Conservation (phyloP, 2,797 vertebrate species). For the Syngnathus rostellatus region DNA sequence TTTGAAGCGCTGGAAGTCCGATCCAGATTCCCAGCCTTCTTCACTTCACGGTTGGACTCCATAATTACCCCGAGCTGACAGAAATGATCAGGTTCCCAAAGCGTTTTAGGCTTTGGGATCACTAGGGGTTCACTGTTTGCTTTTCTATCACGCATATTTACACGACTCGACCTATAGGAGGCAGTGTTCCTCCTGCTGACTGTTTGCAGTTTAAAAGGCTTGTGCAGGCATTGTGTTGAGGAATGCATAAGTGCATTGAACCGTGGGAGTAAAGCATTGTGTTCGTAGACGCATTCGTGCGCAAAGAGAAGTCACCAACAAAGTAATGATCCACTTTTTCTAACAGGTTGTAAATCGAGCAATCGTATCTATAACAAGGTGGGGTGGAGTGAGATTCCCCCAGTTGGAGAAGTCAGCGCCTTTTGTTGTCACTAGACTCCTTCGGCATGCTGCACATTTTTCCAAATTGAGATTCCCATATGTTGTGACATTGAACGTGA, state of each 20-base stretch:
- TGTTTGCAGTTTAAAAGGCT: neutral
- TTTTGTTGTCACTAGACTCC: neutral
- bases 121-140: conserved; percentile 1
- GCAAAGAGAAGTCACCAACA: neutral
- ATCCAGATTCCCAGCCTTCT: conserved; percentile 46
- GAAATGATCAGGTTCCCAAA: conserved; percentile 65
- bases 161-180: conserved; percentile 55
- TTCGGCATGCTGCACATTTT: neutral
- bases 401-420: neutral
- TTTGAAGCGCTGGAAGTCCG: conserved; percentile 42
- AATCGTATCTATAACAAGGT: neutral
- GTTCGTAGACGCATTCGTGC: no score
- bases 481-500: neutral
- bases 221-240: conserved; percentile 13
- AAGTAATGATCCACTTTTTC: neutral
- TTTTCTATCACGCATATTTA: conserved; percentile 11
- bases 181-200: conserved; percentile 34
- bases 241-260: conserved; percentile 27
- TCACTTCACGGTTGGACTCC: conserved; percentile 32
- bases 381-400: neutral
- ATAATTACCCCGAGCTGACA: conserved; percentile 45
- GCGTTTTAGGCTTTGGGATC: conserved; percentile 35
- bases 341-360: neutral
- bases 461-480: neutral
- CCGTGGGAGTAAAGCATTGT: conserved; percentile 2